Percentiles rank a stretch among this genome's conserved stretches.
Evolutionary conservation across 1,140 invertebrate genomes (phyloP).

Genomic region (Pseudoatta argentina): DNA sequence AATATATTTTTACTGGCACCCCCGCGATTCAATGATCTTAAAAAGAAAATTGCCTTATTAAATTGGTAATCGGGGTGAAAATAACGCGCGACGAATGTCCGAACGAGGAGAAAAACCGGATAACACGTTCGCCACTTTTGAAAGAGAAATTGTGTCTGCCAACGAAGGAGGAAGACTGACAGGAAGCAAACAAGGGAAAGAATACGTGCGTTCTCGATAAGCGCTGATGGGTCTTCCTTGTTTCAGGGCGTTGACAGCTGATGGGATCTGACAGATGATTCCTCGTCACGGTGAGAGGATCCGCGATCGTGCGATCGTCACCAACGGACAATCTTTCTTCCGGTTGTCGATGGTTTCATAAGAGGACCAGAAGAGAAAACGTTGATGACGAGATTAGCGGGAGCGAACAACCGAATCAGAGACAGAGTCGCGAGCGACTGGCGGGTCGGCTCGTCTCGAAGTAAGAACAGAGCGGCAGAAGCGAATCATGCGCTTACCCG

Average conservation of each 20-base stretch:
- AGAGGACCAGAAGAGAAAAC: not conserved
- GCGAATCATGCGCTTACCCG: constrained; percentile 73
- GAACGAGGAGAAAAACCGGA: not conserved
- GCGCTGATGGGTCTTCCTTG: constrained; percentile 37
- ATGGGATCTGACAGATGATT: constrained; percentile 3
- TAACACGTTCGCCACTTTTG: not conserved
- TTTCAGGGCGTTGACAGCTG: constrained; percentile 65
- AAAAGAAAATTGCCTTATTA: not conserved
- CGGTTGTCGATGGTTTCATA: not conserved
- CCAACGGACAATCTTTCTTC: not conserved
- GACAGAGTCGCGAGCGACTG: constrained; percentile 59
- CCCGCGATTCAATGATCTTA: not conserved
- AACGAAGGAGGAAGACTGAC: not conserved
- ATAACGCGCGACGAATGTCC: not conserved
- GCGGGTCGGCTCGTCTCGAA: constrained; percentile 22
- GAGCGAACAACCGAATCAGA: constrained; percentile 42
- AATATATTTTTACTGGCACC: not conserved
- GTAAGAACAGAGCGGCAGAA: constrained; percentile 62
- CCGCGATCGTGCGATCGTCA: constrained; percentile 12
- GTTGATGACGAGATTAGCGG: not conserved
- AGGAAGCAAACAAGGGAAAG: not conserved
- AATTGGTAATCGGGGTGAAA: not conserved
- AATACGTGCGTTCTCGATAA: constrained; percentile 71
- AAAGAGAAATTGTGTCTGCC: not conserved
- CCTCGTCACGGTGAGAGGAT: not conserved